Percentiles rank a stretch among this genome's conserved stretches.
Evolutionary conservation across 2,797 vertebrate species (phyloP).

Genomic region (Erpetoichthys calabaricus): DNA sequence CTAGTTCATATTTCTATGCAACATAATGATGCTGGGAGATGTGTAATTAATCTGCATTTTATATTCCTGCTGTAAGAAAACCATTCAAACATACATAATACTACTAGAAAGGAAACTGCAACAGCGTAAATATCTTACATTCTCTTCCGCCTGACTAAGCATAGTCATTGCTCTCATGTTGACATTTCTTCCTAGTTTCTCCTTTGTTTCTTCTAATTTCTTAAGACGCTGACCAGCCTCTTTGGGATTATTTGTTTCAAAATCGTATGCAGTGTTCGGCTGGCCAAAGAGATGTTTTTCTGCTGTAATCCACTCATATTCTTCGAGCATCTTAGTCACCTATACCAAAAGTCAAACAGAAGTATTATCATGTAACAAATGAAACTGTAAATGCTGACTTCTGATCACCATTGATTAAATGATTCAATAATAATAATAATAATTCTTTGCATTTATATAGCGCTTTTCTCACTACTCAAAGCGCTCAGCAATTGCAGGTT

Average conservation of each 20-base stretch:
- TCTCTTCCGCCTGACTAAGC: constrained; percentile 77
- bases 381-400: too few relatives aligned
- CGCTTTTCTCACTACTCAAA: too few relatives aligned
- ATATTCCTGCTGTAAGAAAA: too few relatives aligned
- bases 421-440: too few relatives aligned
- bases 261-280: constrained; percentile 79
- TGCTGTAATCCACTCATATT: constrained; percentile 77
- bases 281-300: constrained; percentile 77
- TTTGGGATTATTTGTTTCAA: constrained; percentile 64
- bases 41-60: too few relatives aligned
- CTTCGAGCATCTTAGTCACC: constrained; percentile 72
- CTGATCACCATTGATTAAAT: too few relatives aligned
- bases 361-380: neutral
- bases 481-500: too few relatives aligned
- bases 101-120: too few relatives aligned
- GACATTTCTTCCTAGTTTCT: constrained; percentile 64
- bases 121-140: constrained; percentile 39
- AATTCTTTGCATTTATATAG: too few relatives aligned
- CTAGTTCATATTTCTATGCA: too few relatives aligned
- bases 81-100: too few relatives aligned
- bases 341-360: constrained; percentile 25
- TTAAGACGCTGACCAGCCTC: constrained; percentile 71
- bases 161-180: constrained; percentile 79
- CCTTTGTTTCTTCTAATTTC: constrained; percentile 66
- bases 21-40: too few relatives aligned